These are phyloP conservation scores for Pipistrellus kuhlii DNA, from an alignment of 2,797 vertebrate species.

Conservation along the genomic window DNA sequence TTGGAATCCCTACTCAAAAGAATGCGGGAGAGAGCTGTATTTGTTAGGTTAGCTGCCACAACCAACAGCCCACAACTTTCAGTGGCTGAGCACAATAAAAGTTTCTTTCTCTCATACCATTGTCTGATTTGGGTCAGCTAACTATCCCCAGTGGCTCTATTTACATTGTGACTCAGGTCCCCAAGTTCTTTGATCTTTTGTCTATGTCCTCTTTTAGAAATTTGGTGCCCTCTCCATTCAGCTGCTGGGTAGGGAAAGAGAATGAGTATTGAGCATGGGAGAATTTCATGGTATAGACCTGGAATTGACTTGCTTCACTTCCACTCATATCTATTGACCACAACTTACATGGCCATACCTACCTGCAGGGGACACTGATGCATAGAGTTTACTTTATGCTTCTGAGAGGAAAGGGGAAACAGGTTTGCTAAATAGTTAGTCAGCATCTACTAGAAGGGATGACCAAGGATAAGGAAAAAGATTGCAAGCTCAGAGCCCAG, in stretches of 20 bases:
- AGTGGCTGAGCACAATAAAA: background rate
- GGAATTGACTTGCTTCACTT: background rate
- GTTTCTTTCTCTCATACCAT: constrained; percentile 5
- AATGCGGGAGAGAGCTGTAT: background rate
- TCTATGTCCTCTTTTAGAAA: background rate
- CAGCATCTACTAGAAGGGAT: background rate
- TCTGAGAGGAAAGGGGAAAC: constrained; percentile 25
- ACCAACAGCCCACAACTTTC: background rate
- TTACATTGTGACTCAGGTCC: constrained; percentile 8
- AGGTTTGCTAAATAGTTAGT: background rate
- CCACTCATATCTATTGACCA: background rate
- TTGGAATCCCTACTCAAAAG: background rate
- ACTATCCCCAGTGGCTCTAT: background rate
- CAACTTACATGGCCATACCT: background rate
- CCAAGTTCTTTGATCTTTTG: constrained; percentile 38
- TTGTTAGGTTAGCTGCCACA: background rate
- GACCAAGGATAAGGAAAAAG: constrained; percentile 27
- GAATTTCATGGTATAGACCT: background rate
- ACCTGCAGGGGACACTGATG: background rate
- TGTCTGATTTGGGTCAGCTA: background rate
- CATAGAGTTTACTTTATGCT: background rate
- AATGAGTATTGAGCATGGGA: background rate
- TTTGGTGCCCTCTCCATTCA: background rate
- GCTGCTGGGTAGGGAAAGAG: background rate
- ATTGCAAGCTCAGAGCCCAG: constrained; percentile 12